Percentiles rank a stretch among this genome's conserved stretches.
These are phyloP conservation scores for Xenus cinereus DNA, from an alignment of 2,113 vertebrate species.

Conservation along the genomic window DNA sequence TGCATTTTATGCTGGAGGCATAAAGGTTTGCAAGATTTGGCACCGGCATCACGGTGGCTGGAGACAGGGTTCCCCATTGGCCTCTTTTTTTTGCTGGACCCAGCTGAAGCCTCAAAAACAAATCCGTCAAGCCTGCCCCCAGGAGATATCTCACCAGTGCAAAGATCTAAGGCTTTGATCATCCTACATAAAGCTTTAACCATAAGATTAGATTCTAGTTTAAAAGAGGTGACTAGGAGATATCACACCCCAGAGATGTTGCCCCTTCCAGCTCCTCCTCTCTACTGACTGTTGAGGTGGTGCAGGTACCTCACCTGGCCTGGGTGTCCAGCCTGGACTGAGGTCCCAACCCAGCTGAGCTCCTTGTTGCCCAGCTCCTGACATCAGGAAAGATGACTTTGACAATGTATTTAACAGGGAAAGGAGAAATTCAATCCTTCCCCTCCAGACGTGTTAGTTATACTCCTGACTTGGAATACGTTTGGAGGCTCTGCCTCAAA, in stretches of 20 bases:
- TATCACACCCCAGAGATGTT: rapidly evolving
- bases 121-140: neutral
- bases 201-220: neutral
- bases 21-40: neutral
- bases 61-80: neutral
- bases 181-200: neutral
- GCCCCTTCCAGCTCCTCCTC: neutral
- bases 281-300: neutral
- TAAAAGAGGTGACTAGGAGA: neutral
- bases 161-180: neutral
- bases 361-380: neutral
- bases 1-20: neutral
- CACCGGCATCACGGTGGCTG: rapidly evolving
- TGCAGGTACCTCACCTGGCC: neutral
- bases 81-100: neutral
- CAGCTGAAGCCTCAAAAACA: neutral
- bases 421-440: neutral
- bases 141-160: neutral
- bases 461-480: neutral
- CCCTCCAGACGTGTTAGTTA: neutral
- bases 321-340: neutral
- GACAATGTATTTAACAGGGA: neutral
- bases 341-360: neutral
- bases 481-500: neutral
- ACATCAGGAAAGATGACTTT: neutral